Evolutionary conservation across 2,797 vertebrate genomes (phyloP).

Genomic region (Spheniscus humboldti): DNA sequence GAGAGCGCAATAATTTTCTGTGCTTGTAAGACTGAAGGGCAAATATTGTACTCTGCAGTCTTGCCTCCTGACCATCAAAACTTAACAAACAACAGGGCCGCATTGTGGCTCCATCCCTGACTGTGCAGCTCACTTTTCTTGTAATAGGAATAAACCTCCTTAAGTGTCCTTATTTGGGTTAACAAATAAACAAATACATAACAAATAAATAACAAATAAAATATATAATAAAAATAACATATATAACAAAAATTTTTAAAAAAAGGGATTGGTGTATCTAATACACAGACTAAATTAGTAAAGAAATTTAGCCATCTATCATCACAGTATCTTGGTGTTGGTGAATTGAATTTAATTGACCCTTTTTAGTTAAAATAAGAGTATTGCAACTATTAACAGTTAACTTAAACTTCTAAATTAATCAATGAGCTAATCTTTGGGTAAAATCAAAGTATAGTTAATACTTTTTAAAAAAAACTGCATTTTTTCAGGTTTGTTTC

Average conservation of each 20-base stretch:
- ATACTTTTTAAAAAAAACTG: background rate
- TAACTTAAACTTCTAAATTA: background rate
- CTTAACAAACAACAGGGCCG: background rate
- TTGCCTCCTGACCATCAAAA: background rate
- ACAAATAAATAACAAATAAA: no score
- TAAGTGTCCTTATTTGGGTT: background rate
- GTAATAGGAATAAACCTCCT: background rate
- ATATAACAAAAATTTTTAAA: no score
- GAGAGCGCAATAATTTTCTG: background rate
- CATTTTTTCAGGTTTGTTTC: background rate
- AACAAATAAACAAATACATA: background rate
- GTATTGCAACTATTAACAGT: background rate
- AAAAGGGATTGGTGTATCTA: background rate
- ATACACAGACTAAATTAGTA: background rate
- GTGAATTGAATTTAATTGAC: background rate
- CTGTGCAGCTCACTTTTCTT: background rate
- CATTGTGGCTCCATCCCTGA: background rate
- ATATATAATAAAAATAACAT: no score
- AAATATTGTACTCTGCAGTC: background rate
- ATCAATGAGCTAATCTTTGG: background rate
- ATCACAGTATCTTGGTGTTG: background rate
- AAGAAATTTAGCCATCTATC: background rate
- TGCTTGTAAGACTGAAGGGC: background rate
- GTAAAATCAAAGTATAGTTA: background rate
- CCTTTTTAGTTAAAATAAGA: background rate